Evolutionary conservation across 2,888 invertebrate genomes (phyloP).

Genomic region (Trachelus troglodyta): DNA sequence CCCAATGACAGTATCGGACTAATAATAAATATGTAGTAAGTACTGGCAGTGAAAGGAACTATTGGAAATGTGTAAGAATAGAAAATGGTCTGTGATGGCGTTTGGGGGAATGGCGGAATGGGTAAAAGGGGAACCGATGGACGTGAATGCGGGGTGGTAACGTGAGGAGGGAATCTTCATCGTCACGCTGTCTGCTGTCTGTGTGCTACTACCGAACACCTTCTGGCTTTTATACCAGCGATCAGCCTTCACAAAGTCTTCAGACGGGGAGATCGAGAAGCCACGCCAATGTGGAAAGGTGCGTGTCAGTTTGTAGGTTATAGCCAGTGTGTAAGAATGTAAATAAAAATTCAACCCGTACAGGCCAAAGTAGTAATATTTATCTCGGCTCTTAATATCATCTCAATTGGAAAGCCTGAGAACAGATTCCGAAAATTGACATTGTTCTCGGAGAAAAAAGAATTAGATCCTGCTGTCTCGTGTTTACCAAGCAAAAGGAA

Average conservation of each 20-base stretch:
- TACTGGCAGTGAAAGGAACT: slow-evolving; percentile 9
- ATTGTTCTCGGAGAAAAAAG: background rate
- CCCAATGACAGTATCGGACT: background rate
- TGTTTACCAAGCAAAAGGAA: slow-evolving; percentile 14
- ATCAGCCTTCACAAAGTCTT: background rate
- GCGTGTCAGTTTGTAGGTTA: background rate
- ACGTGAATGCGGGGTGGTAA: background rate
- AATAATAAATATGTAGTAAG: background rate
- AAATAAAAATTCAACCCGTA: background rate
- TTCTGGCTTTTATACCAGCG: background rate
- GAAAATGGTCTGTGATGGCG: slow-evolving; percentile 5
- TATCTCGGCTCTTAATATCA: background rate
- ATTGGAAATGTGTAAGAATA: background rate
- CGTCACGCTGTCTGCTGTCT: slow-evolving; percentile 53
- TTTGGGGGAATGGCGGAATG: slow-evolving; percentile 16
- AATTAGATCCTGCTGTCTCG: background rate
- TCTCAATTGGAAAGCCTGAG: background rate
- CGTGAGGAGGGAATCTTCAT: slow-evolving; percentile 40
- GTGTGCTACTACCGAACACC: slow-evolving; percentile 17
- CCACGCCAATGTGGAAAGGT: background rate
- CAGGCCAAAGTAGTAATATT: background rate
- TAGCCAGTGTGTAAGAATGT: background rate
- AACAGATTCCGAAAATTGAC: background rate
- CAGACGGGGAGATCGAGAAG: background rate
- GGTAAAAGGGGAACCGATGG: background rate